Base-by-base conservation (phyloP, 2,888 invertebrate genomes). In the Bibio marci region DNA sequence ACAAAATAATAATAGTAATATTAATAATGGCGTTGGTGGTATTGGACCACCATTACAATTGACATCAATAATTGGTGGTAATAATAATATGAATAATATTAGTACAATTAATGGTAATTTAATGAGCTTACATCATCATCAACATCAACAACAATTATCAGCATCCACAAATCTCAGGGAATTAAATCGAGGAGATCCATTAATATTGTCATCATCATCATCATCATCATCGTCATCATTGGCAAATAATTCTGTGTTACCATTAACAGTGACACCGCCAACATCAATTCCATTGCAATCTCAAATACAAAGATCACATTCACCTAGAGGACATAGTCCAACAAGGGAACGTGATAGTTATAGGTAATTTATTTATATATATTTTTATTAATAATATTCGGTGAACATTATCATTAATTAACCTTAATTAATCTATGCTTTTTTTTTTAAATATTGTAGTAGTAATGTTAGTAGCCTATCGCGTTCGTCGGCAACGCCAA, bases 381-480 rank as follows among this genome's bases (percentile, higher is more conserved):
- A 12, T 25, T 2, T 15, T 18, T 37, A 35, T 27, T 32, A 5
- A 4, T 13, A 30, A 13, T n/a, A 6, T 5, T 11, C 7, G n/a
- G 7, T 30, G 5, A 30, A 10, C 5, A n/a, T 13, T 11, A 11
- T 6, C 30, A 11, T 30, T 30, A 30, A 11, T 30, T 6, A 25
- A 25, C 25, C 10, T 5, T 7, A 25, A 25, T 25, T 10, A 30
- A 34, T 36, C 14, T 35, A n/a, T 22, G 4, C 8, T 22, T 22
- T 22, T 22, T 22, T 22, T 22, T 25, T 39, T 17, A 36, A 39
- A 17, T n/a, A 30, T 35, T 65, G 51, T 65, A 75, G 74, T 70
- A 83, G 82, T 67, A 83, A 78, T 65, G 80, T 83, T 56, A 82
- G 80, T 68, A 83, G 80, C 60, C 64, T 85, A 56, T 83, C 82